A percentile compares a stretch with the other conserved stretches of the same genome.
These are phyloP conservation scores for Brachionus rotundiformis DNA, from an alignment of 1,140 invertebrate species.

Conservation along the genomic window DNA sequence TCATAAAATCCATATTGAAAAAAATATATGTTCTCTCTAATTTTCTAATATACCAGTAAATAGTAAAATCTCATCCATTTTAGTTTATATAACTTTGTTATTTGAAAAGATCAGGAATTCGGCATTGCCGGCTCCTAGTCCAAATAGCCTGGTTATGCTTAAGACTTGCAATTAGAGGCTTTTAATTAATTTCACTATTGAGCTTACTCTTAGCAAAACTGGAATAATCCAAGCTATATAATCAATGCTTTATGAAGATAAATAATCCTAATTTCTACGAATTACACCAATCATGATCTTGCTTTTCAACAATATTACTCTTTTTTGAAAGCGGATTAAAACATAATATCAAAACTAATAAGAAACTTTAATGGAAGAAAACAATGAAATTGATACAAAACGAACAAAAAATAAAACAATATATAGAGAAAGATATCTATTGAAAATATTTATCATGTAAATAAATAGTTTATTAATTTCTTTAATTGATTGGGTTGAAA, in stretches of 20 bases:
- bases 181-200: slow-evolving; percentile 41
- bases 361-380: slow-evolving; percentile 14
- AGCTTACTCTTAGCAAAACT: slow-evolving; percentile 5
- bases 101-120: background rate
- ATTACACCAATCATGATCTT: slow-evolving; percentile 29
- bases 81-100: background rate
- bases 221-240: background rate
- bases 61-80: background rate
- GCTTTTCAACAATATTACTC: slow-evolving; percentile 9
- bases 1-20: background rate
- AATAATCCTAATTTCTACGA: slow-evolving; percentile 24
- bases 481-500: slow-evolving; percentile 23
- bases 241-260: background rate
- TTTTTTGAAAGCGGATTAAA: slow-evolving; percentile 17
- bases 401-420: no score
- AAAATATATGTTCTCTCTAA: background rate
- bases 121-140: background rate
- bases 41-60: background rate
- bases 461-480: slow-evolving; percentile 22
- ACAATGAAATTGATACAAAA: slow-evolving; percentile 11
- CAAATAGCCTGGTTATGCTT: slow-evolving; percentile 29
- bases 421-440: background rate
- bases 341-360: slow-evolving; percentile 17
- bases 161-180: slow-evolving; percentile 19
- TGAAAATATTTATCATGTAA: slow-evolving; percentile 36